A percentile compares a stretch with the other conserved stretches of the same genome.
These are phyloP conservation scores for Gymnoscelis rufifasciata DNA, from an alignment of 2,888 invertebrate species.

Conservation along the genomic window DNA sequence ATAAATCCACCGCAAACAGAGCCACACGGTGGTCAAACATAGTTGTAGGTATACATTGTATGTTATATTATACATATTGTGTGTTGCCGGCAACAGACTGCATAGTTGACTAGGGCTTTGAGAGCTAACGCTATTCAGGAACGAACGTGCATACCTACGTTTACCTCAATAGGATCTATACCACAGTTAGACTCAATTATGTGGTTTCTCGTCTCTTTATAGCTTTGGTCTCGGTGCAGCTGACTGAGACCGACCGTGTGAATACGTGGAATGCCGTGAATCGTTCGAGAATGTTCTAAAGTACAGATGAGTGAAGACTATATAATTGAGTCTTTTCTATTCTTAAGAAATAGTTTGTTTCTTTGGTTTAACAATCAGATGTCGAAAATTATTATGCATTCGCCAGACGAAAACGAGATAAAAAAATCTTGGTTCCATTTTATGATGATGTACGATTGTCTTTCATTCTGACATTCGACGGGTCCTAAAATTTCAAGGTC, in stretches of 20 bases:
- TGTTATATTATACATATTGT: too few relatives aligned
- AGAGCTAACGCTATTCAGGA: not conserved
- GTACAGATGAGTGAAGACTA: too few relatives aligned
- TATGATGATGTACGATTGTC: too few relatives aligned
- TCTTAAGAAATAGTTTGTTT: too few relatives aligned
- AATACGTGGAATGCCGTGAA: not conserved
- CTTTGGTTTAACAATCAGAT: too few relatives aligned
- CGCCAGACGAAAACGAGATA: too few relatives aligned
- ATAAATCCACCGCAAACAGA: not conserved
- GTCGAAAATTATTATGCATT: too few relatives aligned
- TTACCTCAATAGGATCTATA: not conserved
- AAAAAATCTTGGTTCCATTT: too few relatives aligned
- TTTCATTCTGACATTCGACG: too few relatives aligned
- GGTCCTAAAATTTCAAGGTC: too few relatives aligned
- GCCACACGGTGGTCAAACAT: not conserved
- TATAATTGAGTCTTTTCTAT: too few relatives aligned
- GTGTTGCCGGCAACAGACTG: not conserved
- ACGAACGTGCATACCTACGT: not conserved
- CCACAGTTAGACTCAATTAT: not conserved
- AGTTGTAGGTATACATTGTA: not conserved
- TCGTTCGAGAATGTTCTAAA: too few relatives aligned
- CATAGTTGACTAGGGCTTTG: not conserved
- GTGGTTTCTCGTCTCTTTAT: conserved; percentile 1
- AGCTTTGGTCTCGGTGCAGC: not conserved
- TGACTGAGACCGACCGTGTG: not conserved